Evolutionary conservation across 2,888 invertebrate genomes (phyloP).

Genomic region (Lasioglossum pauxillum): DNA sequence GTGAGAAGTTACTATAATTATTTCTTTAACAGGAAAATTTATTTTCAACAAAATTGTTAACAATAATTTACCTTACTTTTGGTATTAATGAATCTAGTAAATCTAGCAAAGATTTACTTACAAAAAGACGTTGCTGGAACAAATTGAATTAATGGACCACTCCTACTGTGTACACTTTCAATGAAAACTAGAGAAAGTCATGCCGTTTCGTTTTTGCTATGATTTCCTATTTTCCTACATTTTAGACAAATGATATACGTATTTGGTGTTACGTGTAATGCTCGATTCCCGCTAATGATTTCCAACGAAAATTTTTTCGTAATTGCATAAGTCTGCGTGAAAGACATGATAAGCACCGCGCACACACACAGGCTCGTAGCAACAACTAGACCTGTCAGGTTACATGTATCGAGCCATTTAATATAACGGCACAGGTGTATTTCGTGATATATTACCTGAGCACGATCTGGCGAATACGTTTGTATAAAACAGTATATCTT

Average conservation of each 20-base stretch:
- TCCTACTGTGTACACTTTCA: not conserved
- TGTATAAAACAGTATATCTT: constrained; percentile 5
- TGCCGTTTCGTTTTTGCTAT: constrained; percentile 1
- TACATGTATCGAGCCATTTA: constrained; percentile 22
- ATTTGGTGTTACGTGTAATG: not conserved
- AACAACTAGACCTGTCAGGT: constrained; percentile 19
- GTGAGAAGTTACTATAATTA: too few species aligned
- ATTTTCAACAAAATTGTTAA: too few species aligned
- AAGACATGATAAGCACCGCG: not conserved
- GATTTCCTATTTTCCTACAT: constrained; percentile 29
- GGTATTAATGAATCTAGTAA: too few species aligned
- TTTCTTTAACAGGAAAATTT: too few species aligned
- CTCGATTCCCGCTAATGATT: not conserved
- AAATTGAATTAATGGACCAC: too few species aligned
- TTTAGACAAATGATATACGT: constrained; percentile 7
- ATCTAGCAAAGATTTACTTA: too few species aligned
- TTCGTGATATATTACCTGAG: constrained; percentile 2
- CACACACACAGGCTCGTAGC: not conserved
- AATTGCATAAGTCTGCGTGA: constrained; percentile 7
- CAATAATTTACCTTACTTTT: too few species aligned
- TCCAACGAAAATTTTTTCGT: constrained; percentile 4
- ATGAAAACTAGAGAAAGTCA: constrained; percentile 45
- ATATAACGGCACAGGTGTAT: constrained; percentile 36
- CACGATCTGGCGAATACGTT: not conserved
- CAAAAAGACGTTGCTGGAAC: too few species aligned